These are phyloP conservation scores for Neoitamus cyanurus DNA, from an alignment of 2,888 invertebrate genomes.

Conservation along the genomic window DNA sequence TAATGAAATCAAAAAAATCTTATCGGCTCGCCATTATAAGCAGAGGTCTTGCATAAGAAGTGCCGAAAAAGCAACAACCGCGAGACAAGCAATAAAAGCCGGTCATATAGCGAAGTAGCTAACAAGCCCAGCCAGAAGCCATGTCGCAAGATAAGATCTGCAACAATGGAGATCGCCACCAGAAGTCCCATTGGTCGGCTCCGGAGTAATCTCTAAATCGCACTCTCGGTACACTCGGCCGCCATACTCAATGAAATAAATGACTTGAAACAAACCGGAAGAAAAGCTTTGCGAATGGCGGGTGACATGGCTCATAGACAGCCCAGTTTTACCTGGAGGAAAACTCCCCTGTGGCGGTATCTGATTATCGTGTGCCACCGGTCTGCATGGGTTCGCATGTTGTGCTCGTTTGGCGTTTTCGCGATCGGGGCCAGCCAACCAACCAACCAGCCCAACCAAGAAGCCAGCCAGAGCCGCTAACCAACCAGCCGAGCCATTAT, in stretches of 20 bases:
- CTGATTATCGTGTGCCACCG: constrained; percentile 43
- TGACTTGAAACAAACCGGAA: constrained; percentile 24
- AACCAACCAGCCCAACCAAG: constrained; percentile 36
- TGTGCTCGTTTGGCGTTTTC: constrained; percentile 34
- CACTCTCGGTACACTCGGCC: constrained; percentile 15
- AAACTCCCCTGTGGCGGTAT: constrained; percentile 45
- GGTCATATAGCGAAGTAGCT: constrained; percentile 30
- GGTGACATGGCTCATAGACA: constrained; percentile 43
- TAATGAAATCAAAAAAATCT: neutral
- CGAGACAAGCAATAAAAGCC: constrained; percentile 10
- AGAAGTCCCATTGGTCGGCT: constrained; percentile 17
- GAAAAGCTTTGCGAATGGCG: constrained; percentile 43
- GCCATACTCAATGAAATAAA: constrained; percentile 28
- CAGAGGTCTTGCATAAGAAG: constrained; percentile 10
- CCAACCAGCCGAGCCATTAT: constrained; percentile 44
- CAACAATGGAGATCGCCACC: constrained; percentile 43
- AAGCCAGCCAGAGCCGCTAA: neutral
- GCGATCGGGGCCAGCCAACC: constrained; percentile 35
- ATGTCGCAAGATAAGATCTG: constrained; percentile 43
- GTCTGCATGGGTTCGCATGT: constrained; percentile 13
- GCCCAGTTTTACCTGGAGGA: constrained; percentile 36
- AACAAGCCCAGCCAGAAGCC: constrained; percentile 44
- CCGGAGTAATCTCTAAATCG: constrained; percentile 18
- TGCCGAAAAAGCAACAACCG: constrained; percentile 6
- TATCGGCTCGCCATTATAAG: constrained; percentile 18